Conservation (phyloP, 2,888 invertebrate genomes). For the Oithona nana region DNA sequence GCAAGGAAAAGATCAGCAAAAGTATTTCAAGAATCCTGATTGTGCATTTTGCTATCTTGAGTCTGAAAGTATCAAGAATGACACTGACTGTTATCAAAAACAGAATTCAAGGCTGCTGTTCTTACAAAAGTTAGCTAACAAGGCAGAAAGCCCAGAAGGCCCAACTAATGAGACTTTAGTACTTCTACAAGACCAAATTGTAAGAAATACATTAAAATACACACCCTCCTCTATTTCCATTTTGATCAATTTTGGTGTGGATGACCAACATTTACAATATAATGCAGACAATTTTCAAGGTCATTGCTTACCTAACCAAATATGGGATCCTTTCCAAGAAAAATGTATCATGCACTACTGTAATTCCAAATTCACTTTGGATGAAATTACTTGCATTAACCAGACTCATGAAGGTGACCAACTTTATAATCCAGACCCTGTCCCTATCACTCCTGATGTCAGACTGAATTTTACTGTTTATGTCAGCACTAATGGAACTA, state of each 20-base stretch:
- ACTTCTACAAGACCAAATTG: too few species aligned
- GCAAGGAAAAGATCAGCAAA: too few species aligned
- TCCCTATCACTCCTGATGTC: background rate
- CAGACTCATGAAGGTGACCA: background rate
- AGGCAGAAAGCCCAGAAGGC: too few species aligned
- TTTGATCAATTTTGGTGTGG: conserved; percentile 10
- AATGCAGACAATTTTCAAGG: background rate
- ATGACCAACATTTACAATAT: background rate
- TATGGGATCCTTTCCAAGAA: conserved; percentile 15
- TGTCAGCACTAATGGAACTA: background rate
- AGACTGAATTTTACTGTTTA: background rate
- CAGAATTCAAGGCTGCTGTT: background rate
- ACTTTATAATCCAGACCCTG: background rate
- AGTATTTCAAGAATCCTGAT: background rate
- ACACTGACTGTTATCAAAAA: background rate
- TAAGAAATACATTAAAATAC: conserved; percentile 4
- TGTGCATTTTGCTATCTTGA: background rate
- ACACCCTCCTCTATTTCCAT: conserved; percentile 5
- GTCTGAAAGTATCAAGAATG: background rate
- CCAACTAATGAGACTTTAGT: too few species aligned
- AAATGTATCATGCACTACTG: conserved; percentile 4
- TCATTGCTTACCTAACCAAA: background rate
- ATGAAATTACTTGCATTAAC: background rate
- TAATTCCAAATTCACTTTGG: background rate
- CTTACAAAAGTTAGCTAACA: too few species aligned